Conservation (phyloP, 2,113 vertebrate genomes). For the Condylura cristata region DNA sequence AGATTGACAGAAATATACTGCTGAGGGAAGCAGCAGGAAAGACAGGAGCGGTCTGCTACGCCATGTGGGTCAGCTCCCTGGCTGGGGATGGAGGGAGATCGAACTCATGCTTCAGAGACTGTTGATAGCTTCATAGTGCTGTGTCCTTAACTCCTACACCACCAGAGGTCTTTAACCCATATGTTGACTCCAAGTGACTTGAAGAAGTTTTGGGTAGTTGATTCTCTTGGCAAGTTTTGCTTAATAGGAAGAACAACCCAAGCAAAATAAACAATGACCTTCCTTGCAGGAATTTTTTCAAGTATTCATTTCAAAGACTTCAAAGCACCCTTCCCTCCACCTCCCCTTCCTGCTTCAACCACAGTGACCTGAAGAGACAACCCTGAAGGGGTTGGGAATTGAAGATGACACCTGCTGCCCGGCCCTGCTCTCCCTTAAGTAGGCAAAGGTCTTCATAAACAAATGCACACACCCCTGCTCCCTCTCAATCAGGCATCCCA, state of each 20-base stretch:
- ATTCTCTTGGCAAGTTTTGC: constrained; percentile 27
- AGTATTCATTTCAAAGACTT: constrained; percentile 52
- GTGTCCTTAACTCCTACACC: too few species aligned
- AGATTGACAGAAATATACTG: too few species aligned
- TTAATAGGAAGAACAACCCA: constrained; percentile 12
- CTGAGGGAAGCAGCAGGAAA: too few species aligned
- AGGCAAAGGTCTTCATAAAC: background rate
- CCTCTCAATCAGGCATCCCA: background rate
- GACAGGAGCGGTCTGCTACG: too few species aligned
- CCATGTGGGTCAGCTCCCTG: too few species aligned
- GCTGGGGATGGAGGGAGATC: too few species aligned
- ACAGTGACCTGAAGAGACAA: constrained; percentile 60
- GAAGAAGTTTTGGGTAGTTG: background rate
- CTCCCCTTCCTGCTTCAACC: background rate
- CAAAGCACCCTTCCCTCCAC: background rate
- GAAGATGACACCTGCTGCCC: background rate
- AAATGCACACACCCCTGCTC: too few species aligned
- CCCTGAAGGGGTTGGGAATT: constrained; percentile 41
- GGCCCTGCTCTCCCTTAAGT: background rate
- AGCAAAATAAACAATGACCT: constrained; percentile 43
- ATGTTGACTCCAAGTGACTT: background rate
- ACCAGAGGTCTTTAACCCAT: background rate
- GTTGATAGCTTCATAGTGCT: too few species aligned
- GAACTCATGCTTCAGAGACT: too few species aligned
- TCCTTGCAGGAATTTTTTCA: background rate